Base-by-base conservation (phyloP, 2,113 vertebrate species). In the Chaenogobius annularis region DNA sequence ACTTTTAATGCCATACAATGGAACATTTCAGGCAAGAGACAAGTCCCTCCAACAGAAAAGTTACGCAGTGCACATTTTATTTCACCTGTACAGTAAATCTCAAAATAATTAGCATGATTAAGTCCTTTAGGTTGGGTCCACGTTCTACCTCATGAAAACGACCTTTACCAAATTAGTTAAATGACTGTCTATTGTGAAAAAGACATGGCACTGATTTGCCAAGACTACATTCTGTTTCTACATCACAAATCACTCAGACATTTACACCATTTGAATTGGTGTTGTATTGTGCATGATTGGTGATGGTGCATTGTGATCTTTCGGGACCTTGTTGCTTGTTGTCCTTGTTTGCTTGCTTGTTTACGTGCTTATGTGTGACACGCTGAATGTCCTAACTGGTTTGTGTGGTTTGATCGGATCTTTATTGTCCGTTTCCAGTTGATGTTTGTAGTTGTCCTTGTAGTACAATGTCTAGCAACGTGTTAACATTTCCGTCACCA, bases 381-480 rank as follows among this genome's bases (percentile, higher is more conserved):
- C 40, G 35, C 35, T 63, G 35, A 63, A 63, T 76, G 19, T 84
- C 79, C 79, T 78, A 76, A 84, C 86, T 77, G 63, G 75, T 77
- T 14, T 55, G 69, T 78, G 23, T 72, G 75, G 81, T 81, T 70
- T 66, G 72, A 69, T 85, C 79, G 68, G 73, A 71, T 78, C 76
- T 70, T 83, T 52, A 79, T 89, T 82, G 80, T 48, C 78, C 78
- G 63, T 66, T 80, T 71, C 75, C 86, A 66, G 59, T 74, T 62
- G 48, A 44, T 72, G 48, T 66, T n/a, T 75, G n/a, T 67, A 43
- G 44, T 47, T 70, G 48, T 81, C 7, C 23, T 59, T 20, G 20
- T 20, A 20, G 19, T 10, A 55, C 54, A 20, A 20, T 55, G 54
- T 55, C n/a, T 26, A n/a, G 59, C 17, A 15, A 1, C 10, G 59